phyloP scores from a whole-genome alignment of 2,113 vertebrate species.

The Istiophorus platypterus region DNA sequence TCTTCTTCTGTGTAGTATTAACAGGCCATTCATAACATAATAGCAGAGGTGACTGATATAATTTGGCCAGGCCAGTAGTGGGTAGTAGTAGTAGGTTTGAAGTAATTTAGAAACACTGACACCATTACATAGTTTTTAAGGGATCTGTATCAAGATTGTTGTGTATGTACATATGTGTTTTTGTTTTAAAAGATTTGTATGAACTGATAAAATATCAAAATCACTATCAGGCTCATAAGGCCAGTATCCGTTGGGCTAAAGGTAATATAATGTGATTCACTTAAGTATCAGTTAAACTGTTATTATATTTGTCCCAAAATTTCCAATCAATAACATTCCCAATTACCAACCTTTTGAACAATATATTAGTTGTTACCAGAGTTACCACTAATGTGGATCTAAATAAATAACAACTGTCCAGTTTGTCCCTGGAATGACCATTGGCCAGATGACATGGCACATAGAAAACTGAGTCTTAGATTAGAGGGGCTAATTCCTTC shows the following conservation, averaged over 20 bases:
- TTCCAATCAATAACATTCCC: not conserved
- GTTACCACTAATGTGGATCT: not conserved
- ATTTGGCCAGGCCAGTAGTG: not conserved
- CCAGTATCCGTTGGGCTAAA: not conserved
- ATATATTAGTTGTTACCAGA: not conserved
- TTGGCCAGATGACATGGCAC: not conserved
- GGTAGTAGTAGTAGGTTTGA: too few species aligned
- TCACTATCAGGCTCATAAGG: not conserved
- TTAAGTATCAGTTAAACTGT: not conserved
- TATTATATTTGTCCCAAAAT: not conserved
- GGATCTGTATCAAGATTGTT: not conserved
- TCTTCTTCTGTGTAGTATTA: not conserved
- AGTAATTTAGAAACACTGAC: too few species aligned
- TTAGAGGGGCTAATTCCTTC: conserved; percentile 19
- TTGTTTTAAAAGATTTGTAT: not conserved
- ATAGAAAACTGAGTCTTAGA: conserved; percentile 11
- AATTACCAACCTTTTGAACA: not conserved
- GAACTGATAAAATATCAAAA: not conserved
- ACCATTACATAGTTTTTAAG: not conserved
- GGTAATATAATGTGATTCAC: not conserved
- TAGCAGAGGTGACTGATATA: not conserved
- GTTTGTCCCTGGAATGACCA: not conserved
- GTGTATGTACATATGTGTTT: not conserved
- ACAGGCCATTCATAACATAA: not conserved
- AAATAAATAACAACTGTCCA: conserved; percentile 19